Evolutionary conservation across 2,888 invertebrate species (phyloP).

Genomic region (Malthinus seriepunctatus): DNA sequence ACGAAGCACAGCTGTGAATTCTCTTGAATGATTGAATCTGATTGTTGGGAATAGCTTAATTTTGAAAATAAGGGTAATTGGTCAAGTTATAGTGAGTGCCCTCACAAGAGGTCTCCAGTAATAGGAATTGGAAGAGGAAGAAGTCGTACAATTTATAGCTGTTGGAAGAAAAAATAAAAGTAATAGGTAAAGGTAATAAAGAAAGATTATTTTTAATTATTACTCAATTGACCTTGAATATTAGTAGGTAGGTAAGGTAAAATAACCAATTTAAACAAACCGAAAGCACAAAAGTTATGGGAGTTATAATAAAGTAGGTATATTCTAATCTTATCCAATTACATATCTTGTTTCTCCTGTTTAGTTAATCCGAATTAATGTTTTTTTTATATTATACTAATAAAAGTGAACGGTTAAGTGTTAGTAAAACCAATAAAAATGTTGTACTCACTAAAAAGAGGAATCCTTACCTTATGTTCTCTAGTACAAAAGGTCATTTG

Average conservation of each 20-base stretch:
- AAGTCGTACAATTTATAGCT: no score
- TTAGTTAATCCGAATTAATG: conserved; percentile 17
- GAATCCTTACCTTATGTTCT: conserved; percentile 44
- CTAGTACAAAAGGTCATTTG: conserved; percentile 36
- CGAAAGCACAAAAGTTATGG: conserved; percentile 1
- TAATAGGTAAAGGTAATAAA: no score
- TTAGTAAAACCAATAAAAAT: neutral
- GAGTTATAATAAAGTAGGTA: conserved; percentile 1
- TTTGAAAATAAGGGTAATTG: no score
- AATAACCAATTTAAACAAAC: neutral
- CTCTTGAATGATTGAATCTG: no score
- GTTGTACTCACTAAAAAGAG: neutral
- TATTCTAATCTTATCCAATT: conserved; percentile 13
- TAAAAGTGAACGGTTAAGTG: conserved; percentile 11
- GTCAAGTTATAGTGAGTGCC: no score
- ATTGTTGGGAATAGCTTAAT: no score
- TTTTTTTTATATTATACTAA: conserved; percentile 5
- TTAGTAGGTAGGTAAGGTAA: neutral
- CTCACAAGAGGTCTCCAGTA: no score
- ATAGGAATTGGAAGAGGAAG: no score
- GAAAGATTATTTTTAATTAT: no score
- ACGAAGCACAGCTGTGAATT: no score
- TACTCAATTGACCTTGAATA: neutral
- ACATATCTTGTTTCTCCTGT: conserved; percentile 18
- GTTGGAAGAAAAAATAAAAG: neutral